Percentiles rank a stretch among this genome's conserved stretches.
phyloP scores from a whole-genome alignment of 1,140 invertebrate genomes.

The Thaumetopoea pityocampa region DNA sequence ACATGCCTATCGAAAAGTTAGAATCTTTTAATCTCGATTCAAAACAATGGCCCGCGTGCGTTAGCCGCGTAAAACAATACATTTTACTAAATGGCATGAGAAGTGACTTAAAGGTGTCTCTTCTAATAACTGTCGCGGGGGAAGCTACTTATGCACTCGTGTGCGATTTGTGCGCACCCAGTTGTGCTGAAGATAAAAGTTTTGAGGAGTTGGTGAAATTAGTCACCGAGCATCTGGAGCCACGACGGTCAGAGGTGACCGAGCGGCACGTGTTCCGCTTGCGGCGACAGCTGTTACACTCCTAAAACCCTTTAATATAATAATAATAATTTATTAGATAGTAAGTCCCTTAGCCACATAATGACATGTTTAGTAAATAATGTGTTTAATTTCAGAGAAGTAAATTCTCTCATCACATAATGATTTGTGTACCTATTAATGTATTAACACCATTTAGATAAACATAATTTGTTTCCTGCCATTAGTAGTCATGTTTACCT shows the following conservation, averaged over 20 bases:
- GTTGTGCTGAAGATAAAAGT: constrained; percentile 22
- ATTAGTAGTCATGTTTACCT: too few species aligned
- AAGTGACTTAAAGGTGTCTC: constrained; percentile 20
- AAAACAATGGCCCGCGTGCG: constrained; percentile 28
- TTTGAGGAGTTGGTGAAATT: constrained; percentile 25
- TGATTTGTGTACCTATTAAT: too few species aligned
- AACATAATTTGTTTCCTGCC: too few species aligned
- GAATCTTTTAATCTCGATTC: constrained; percentile 20
- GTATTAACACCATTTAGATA: too few species aligned
- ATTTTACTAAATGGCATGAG: constrained; percentile 32
- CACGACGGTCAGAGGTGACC: constrained; percentile 28
- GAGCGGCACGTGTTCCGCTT: constrained; percentile 15
- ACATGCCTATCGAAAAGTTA: constrained; percentile 22
- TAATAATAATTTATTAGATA: too few species aligned
- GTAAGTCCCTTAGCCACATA: too few species aligned
- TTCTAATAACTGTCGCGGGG: constrained; percentile 32
- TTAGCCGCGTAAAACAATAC: constrained; percentile 32
- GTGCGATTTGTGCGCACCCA: constrained; percentile 37
- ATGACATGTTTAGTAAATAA: too few species aligned
- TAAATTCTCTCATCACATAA: too few species aligned
- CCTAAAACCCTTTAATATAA: too few species aligned
- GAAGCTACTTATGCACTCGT: constrained; percentile 28
- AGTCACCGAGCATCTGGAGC: constrained; percentile 26
- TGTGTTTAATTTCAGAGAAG: too few species aligned
- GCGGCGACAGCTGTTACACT: neutral